phyloP scores from a whole-genome alignment of 2,797 vertebrate species.

The Myotis daubentonii region DNA sequence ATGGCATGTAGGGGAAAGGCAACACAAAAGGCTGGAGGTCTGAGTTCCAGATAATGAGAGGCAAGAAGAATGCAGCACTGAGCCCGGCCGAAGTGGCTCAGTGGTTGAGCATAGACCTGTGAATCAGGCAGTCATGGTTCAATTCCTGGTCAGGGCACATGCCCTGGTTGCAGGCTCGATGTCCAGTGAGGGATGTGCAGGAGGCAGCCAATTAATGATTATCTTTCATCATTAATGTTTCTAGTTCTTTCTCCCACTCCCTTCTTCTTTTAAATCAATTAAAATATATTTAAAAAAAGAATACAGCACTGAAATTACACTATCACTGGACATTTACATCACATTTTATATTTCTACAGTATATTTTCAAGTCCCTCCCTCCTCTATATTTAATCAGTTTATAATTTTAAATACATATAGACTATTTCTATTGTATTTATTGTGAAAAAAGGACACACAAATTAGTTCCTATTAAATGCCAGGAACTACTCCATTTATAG shows the following conservation, averaged over 20 bases:
- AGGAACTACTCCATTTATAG: neutral
- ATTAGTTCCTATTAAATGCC: neutral
- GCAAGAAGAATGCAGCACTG: neutral
- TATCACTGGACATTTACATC: neutral
- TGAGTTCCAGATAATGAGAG: neutral
- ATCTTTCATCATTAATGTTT: too few species aligned
- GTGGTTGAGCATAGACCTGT: too few species aligned
- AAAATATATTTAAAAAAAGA: neutral
- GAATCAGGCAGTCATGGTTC: too few species aligned
- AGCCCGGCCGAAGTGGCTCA: neutral
- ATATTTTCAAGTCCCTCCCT: neutral
- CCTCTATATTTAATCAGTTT: neutral
- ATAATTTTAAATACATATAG: neutral
- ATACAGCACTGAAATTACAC: neutral
- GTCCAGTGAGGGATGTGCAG: too few species aligned
- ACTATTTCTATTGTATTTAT: neutral
- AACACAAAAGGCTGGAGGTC: neutral
- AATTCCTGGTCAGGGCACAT: too few species aligned
- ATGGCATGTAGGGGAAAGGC: fast-evolving
- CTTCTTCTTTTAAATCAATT: too few species aligned
- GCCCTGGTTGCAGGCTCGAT: too few species aligned
- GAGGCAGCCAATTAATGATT: too few species aligned
- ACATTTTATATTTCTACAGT: neutral
- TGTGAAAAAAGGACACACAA: neutral
- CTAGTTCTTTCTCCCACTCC: too few species aligned